phyloP scores from a whole-genome alignment of 2,888 invertebrate species.

The Ommatoiulus sabulosus region DNA sequence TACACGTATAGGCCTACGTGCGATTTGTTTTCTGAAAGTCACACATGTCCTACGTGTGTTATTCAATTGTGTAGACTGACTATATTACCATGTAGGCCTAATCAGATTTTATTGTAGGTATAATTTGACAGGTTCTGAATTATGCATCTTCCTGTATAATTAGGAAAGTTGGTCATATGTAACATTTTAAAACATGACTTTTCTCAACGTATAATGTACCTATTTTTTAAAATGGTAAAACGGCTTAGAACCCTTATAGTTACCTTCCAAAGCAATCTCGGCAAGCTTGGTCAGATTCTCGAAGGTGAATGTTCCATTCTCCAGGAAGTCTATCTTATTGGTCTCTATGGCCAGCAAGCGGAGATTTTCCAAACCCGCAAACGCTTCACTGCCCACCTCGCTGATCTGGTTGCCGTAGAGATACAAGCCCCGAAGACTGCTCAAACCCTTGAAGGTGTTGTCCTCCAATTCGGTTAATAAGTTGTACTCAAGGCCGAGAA shows the following conservation, averaged over 20 bases:
- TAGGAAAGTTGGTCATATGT: too few species aligned
- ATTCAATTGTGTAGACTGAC: too few species aligned
- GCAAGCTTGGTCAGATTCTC: neutral
- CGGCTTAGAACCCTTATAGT: neutral
- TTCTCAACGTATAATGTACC: too few species aligned
- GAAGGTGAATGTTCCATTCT: neutral
- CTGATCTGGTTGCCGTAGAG: neutral
- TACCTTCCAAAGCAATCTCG: neutral
- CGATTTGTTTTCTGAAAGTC: too few species aligned
- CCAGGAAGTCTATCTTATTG: neutral
- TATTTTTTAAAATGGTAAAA: too few species aligned
- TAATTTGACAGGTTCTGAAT: too few species aligned
- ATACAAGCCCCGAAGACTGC: neutral
- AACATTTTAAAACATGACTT: too few species aligned
- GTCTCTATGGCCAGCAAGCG: neutral
- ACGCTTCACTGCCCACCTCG: neutral
- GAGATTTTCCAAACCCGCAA: neutral
- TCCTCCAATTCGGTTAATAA: neutral
- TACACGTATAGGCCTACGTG: too few species aligned
- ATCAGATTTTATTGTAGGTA: too few species aligned
- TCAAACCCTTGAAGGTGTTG: neutral
- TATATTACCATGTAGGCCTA: too few species aligned
- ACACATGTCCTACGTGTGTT: too few species aligned
- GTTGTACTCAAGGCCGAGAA: neutral
- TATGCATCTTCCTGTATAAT: too few species aligned